Evolutionary conservation across 1,140 invertebrate species (phyloP).

Genomic region (Eubasilissa regina): DNA sequence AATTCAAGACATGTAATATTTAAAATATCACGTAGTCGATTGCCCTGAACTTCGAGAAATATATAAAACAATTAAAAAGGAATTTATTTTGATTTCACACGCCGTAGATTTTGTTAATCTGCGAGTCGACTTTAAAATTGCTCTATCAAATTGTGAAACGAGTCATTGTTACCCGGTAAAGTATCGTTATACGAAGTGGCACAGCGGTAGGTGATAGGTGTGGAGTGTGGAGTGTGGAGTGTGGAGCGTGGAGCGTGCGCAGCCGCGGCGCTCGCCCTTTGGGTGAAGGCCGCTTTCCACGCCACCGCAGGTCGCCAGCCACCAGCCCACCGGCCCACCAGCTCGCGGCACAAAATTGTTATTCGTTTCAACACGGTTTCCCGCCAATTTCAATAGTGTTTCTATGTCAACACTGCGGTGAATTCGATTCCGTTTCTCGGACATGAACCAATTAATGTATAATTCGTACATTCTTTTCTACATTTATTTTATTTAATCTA

Average conservation of each 20-base stretch:
- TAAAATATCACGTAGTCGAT: too few relatives aligned
- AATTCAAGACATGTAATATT: too few relatives aligned
- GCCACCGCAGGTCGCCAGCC: background rate
- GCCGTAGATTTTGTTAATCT: background rate
- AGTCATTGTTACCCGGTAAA: slow-evolving; percentile 17
- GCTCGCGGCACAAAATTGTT: slow-evolving; percentile 10
- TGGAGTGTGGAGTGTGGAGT: too few relatives aligned
- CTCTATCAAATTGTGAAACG: slow-evolving; percentile 8
- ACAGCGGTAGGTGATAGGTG: slow-evolving; percentile 23
- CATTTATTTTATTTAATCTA: too few relatives aligned
- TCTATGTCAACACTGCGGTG: slow-evolving; percentile 30
- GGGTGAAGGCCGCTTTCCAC: slow-evolving; percentile 36
- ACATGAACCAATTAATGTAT: background rate
- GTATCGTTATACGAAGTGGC: slow-evolving; percentile 11
- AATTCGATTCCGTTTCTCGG: slow-evolving; percentile 1
- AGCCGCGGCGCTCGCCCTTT: slow-evolving; percentile 9
- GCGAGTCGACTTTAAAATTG: slow-evolving; percentile 11
- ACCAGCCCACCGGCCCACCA: background rate
- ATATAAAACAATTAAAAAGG: too few relatives aligned
- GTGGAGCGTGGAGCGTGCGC: slow-evolving; percentile 7
- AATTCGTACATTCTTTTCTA: too few relatives aligned
- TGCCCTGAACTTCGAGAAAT: too few relatives aligned
- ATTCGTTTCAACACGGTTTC: slow-evolving; percentile 21
- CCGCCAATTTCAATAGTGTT: slow-evolving; percentile 10
- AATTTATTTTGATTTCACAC: too few relatives aligned